Base-by-base conservation (phyloP, 30 jellyfish, hydroid and myxozoan genomes). In the Chironex yamaguchii region DNA sequence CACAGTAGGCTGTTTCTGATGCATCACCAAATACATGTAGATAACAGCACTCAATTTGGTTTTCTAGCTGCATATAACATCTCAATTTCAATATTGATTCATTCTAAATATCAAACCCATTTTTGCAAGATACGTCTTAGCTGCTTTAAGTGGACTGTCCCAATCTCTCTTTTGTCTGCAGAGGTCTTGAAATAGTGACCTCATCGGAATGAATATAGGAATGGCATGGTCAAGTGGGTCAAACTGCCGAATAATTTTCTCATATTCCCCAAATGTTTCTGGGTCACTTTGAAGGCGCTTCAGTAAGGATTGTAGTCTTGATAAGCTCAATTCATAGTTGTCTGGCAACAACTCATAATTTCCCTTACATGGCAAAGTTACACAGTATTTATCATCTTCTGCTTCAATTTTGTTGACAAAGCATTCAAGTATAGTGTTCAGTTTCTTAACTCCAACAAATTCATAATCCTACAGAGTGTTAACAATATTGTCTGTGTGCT, bases 181-280 rank as follows among this genome's bases (percentile, higher is more conserved):
- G 21, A 76, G 34, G 20, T 76, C 89, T 52, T 76, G 89, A 52
- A 76, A 76, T 22, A 76, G 35, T 1, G 63, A 3, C 21, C 89
- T 50, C 11, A 76, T 21, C 2, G 89, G 81, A 20, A 76, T 34
- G 24, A 76, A 26, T 51, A 76, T 36, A 9, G 81, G 89, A 2
- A 25, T 14, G n/a, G 34, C 34, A 1, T 51, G 63, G 1, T 79
- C 89, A 28, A 76, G 14, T 13, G 89, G 89, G 36, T 76, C 81
- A 52, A 76, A 76, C 29, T 66, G 54, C 32, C 63, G 13, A 28
- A 66, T 66, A 6, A 66, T 28, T 66, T 66, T 66, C 0, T 66
- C 79, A 24, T 66, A 66, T 29, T 22, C 65, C 65, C 32, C 17
- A 17, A 66, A 28, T 28, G 63, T 22, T 22, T 66, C 79, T 66